These are phyloP conservation scores for Trialeurodes vaporariorum DNA, from an alignment of 1,140 invertebrate species.

Conservation along the genomic window DNA sequence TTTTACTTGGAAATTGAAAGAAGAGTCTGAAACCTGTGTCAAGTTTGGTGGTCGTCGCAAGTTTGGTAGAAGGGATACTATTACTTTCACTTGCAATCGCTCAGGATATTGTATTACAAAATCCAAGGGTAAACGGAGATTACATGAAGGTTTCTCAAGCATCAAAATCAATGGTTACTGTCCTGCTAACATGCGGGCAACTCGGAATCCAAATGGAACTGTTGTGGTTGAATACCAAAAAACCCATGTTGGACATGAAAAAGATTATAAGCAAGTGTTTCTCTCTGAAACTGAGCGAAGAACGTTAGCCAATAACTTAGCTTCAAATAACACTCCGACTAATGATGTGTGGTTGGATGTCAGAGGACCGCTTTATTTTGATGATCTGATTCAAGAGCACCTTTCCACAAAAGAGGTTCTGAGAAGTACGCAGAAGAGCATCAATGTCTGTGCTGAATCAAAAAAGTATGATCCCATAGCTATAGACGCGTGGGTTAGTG, in stretches of 20 bases:
- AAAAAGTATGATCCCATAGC: background rate
- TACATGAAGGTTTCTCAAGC: background rate
- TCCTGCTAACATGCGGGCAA: background rate
- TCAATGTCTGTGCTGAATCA: background rate
- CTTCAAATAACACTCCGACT: background rate
- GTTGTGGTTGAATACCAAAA: background rate
- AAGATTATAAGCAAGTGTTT: background rate
- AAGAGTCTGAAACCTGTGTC: background rate
- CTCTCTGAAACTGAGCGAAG: background rate
- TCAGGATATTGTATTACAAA: background rate
- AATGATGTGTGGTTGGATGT: background rate
- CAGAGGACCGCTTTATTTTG: background rate
- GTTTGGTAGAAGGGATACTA: background rate
- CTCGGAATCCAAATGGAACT: background rate
- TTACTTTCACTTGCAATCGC: background rate
- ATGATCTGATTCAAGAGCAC: background rate
- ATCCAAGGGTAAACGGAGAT: background rate
- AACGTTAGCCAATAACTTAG: background rate
- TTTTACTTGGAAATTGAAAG: background rate
- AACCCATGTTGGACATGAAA: background rate
- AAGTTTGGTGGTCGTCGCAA: background rate
- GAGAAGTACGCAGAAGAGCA: background rate
- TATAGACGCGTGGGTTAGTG: background rate
- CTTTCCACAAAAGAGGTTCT: background rate
- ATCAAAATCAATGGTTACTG: background rate